Percentiles rank a stretch among this genome's conserved stretches.
These are phyloP conservation scores for Parapristionchus giblindavisi DNA, from an alignment of 2,888 invertebrate species.

Conservation along the genomic window DNA sequence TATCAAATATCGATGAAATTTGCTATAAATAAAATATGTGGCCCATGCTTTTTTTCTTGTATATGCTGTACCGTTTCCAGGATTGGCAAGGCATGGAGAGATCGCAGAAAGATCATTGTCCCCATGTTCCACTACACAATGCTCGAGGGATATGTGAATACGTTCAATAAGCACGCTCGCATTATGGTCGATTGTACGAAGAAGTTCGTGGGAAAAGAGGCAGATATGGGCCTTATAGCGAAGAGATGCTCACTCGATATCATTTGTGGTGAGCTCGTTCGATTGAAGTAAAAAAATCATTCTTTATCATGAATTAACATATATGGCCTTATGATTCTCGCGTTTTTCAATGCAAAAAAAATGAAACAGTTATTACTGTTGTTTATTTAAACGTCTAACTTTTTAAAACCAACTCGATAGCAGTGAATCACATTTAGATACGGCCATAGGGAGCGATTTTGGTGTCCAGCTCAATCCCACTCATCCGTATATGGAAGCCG, in stretches of 20 bases:
- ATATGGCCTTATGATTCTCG: too few species aligned
- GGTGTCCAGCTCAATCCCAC: conserved; percentile 38
- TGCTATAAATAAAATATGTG: too few species aligned
- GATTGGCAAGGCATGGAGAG: conserved; percentile 1
- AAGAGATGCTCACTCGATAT: conserved; percentile 73
- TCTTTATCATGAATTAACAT: too few species aligned
- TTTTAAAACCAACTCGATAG: not conserved
- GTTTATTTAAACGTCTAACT: not conserved
- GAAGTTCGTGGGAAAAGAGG: conserved; percentile 39
- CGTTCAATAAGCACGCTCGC: conserved; percentile 31
- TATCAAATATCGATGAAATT: not conserved
- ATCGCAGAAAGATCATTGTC: not conserved
- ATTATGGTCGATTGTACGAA: not conserved
- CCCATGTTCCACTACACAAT: conserved; percentile 25
- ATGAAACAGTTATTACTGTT: too few species aligned
- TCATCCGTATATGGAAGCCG: conserved; percentile 44
- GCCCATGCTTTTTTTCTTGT: too few species aligned
- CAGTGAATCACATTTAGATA: not conserved
- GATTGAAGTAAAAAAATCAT: too few species aligned
- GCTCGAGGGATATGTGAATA: conserved; percentile 16
- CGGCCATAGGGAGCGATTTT: conserved; percentile 47
- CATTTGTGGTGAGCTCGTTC: conserved; percentile 18
- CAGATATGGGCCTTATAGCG: conserved; percentile 69
- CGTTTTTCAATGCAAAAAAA: too few species aligned
- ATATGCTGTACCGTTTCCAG: too few species aligned